Percentiles rank a stretch among this genome's conserved stretches.
phyloP scores from a whole-genome alignment of 2,113 vertebrate genomes.

The Tyto alba region DNA sequence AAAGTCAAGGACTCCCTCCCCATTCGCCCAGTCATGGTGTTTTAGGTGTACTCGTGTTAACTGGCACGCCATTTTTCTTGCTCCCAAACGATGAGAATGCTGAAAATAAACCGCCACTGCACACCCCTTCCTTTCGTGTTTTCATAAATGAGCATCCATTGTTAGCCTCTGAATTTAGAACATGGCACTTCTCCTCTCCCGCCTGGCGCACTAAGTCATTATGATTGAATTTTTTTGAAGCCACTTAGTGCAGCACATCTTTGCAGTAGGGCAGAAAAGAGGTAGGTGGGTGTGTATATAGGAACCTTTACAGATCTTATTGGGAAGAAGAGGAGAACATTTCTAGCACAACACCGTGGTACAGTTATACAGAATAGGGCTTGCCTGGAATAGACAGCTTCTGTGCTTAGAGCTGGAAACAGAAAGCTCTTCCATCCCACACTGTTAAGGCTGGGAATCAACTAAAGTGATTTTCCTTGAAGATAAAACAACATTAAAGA shows the following conservation, averaged over 20 bases:
- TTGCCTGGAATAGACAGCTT: neutral
- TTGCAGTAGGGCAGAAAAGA: neutral
- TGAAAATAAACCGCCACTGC: neutral
- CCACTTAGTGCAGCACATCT: neutral
- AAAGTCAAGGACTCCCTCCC: neutral
- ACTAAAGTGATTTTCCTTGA: neutral
- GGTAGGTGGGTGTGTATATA: neutral
- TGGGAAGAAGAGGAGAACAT: neutral
- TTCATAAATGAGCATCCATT: neutral
- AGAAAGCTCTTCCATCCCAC: neutral
- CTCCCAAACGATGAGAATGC: neutral
- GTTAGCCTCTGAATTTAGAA: neutral
- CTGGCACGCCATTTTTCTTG: neutral
- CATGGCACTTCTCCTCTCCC: neutral
- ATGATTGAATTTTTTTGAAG: neutral
- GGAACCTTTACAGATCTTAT: neutral
- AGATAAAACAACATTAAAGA: neutral
- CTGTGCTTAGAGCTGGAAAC: neutral
- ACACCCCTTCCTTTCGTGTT: neutral
- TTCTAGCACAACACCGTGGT: neutral
- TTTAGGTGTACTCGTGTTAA: neutral
- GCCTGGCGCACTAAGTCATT: neutral
- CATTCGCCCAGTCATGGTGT: fast-evolving
- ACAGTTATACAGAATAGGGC: neutral
- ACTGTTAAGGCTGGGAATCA: neutral